Conservation (phyloP, 2,113 vertebrate species). For the Melozone crissalis region DNA sequence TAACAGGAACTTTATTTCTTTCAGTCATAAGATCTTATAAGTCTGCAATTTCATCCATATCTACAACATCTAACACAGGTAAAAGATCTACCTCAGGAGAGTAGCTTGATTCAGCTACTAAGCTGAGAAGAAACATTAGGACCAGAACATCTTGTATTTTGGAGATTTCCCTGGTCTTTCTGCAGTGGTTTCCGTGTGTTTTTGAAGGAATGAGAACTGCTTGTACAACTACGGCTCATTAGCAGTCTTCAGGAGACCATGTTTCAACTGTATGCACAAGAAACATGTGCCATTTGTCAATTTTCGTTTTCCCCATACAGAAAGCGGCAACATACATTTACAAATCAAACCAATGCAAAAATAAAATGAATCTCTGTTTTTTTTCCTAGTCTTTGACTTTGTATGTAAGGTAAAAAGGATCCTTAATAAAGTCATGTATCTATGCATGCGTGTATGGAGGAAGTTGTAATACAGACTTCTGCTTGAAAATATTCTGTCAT, state of each 20-base stretch:
- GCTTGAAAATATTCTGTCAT: not conserved
- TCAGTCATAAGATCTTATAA: not conserved
- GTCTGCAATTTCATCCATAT: not conserved
- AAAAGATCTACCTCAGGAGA: not conserved
- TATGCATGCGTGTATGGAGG: not conserved
- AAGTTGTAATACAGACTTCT: not conserved
- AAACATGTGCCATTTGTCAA: fast-evolving
- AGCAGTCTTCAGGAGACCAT: not conserved
- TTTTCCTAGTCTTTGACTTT: not conserved
- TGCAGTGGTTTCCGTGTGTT: not conserved
- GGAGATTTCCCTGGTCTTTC: not conserved
- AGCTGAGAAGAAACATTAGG: not conserved
- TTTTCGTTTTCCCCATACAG: not conserved
- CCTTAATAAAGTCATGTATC: not conserved
- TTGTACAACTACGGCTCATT: not conserved
- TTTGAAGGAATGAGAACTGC: not conserved
- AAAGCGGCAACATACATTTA: not conserved
- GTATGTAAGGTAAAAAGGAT: not conserved
- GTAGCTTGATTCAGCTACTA: not conserved
- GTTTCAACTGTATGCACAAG: not conserved
- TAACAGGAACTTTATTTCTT: not conserved
- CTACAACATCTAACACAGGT: not conserved
- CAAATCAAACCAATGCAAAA: not conserved
- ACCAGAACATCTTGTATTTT: not conserved
- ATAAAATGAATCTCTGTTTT: not conserved